phyloP scores from a whole-genome alignment of 2,797 vertebrate genomes.

The Alcedo atthis region DNA sequence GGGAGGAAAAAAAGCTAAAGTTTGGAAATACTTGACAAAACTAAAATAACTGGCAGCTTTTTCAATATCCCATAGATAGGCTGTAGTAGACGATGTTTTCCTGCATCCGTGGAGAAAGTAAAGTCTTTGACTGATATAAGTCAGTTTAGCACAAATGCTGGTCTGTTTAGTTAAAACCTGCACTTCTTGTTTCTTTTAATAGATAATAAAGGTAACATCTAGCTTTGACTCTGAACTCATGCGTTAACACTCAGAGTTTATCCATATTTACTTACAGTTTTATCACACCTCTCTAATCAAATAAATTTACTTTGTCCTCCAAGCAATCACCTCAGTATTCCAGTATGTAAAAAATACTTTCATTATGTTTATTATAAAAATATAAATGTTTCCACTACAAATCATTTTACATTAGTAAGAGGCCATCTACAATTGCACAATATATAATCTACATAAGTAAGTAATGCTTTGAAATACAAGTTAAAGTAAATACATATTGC shows the following conservation, averaged over 20 bases:
- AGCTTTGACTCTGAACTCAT: conserved; percentile 49
- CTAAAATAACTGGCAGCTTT: conserved; percentile 44
- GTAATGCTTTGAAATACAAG: conserved; percentile 87
- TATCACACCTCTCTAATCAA: conserved; percentile 55
- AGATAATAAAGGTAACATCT: conserved; percentile 52
- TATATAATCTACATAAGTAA: conserved; percentile 81
- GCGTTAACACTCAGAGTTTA: conserved; percentile 53
- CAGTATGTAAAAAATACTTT: conserved; percentile 99
- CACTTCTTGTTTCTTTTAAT: conserved; percentile 13
- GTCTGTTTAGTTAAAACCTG: conserved; percentile 20
- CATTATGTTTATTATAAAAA: conserved; percentile 99
- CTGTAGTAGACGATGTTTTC: not conserved
- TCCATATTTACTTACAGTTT: conserved; percentile 57
- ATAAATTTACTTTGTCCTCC: conserved; percentile 69
- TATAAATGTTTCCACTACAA: conserved; percentile 99
- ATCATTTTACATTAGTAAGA: conserved; percentile 99
- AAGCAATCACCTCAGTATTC: conserved; percentile 85
- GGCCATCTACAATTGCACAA: conserved; percentile 95
- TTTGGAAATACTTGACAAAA: conserved; percentile 33
- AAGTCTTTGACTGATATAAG: conserved; percentile 21
- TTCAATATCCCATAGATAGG: conserved; percentile 24
- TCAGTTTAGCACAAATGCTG: conserved; percentile 34
- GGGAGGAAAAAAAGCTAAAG: conserved; percentile 57
- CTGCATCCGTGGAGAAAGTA: conserved; percentile 19
- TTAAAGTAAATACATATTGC: conserved; percentile 89